phyloP scores from a whole-genome alignment of 2,113 vertebrate genomes.

The Anguilla japonica region DNA sequence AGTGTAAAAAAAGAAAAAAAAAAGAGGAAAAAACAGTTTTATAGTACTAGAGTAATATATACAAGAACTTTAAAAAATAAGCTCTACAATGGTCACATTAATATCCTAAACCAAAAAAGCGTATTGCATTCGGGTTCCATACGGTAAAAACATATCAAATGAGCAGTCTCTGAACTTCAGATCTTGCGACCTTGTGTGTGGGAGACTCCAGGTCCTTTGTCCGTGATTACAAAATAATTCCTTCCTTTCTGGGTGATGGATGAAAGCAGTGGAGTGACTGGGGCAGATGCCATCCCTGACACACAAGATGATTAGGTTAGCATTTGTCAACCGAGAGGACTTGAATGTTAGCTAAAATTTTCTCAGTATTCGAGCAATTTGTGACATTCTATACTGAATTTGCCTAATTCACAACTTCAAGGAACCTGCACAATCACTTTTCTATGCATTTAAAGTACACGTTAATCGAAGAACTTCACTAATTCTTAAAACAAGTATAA shows the following conservation, averaged over 20 bases:
- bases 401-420: no score
- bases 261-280: conserved; percentile 84
- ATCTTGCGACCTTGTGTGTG: conserved; percentile 33
- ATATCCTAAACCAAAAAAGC: neutral
- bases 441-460: no score
- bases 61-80: neutral
- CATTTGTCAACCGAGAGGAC: neutral
- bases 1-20: neutral
- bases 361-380: no score
- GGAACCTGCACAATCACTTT: no score
- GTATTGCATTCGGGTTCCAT: neutral
- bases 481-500: no score
- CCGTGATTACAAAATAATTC: conserved; percentile 88
- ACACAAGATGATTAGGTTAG: conserved; percentile 22
- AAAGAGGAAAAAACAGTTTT: neutral
- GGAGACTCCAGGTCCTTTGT: conserved; percentile 65
- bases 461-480: neutral
- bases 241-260: conserved; percentile 83
- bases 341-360: neutral
- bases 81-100: neutral
- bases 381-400: no score
- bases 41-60: neutral
- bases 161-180: neutral
- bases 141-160: neutral
- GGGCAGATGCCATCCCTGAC: conserved; percentile 83